Evolutionary conservation across 2,113 vertebrate genomes (phyloP).

Genomic region (Salvelinus fontinalis): DNA sequence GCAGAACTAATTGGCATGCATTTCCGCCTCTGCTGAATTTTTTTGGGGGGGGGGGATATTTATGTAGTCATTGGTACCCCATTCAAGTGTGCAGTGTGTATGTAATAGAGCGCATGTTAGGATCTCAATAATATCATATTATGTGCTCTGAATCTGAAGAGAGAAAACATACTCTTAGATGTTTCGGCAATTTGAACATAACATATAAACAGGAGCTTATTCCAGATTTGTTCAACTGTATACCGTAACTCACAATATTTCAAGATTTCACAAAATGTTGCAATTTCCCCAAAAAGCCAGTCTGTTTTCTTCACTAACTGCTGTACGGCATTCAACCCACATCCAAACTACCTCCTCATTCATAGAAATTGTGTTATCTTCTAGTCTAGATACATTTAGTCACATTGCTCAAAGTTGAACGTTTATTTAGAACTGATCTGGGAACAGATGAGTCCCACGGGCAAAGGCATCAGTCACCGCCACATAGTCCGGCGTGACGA

Average conservation of each 20-base stretch:
- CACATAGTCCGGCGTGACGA: no score
- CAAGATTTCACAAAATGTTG: background rate
- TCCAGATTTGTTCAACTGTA: background rate
- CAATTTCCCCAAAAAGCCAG: background rate
- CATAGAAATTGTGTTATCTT: background rate
- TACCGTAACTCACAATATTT: background rate
- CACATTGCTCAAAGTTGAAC: background rate
- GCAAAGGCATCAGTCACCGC: no score
- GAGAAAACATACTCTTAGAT: background rate
- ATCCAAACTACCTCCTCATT: background rate
- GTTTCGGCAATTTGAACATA: conserved; percentile 23
- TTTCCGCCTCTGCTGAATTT: conserved; percentile 42
- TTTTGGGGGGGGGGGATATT: conserved; percentile 17
- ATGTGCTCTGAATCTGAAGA: conserved; percentile 24
- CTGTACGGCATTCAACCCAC: background rate
- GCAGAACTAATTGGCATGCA: conserved; percentile 38
- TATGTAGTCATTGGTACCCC: conserved; percentile 21
- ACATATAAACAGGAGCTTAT: conserved; percentile 47
- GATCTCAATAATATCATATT: background rate
- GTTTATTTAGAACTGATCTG: background rate
- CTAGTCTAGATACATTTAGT: background rate
- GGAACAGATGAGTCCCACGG: background rate
- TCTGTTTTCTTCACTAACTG: background rate
- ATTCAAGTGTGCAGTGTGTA: no score
- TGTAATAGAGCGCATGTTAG: conserved; percentile 9